phyloP scores from a whole-genome alignment of 2,888 invertebrate genomes.

The Clepsis dumicolana region DNA sequence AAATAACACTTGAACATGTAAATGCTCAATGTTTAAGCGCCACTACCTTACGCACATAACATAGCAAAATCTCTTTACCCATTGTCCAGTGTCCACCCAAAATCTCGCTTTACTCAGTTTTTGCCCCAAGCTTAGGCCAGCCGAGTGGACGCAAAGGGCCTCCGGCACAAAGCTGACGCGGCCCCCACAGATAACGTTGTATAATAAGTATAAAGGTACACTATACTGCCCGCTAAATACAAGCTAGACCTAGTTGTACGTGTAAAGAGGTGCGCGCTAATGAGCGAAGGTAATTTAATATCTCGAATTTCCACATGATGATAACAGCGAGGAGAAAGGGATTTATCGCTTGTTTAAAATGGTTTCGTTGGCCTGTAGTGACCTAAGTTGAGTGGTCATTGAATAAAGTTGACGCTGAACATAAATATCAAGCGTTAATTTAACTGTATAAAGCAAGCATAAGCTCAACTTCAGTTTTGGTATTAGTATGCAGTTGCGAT shows the following conservation, averaged over 20 bases:
- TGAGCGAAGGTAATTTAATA: conserved; percentile 10
- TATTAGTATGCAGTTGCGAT: no score
- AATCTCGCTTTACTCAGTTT: conserved; percentile 17
- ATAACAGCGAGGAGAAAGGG: neutral
- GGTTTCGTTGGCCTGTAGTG: neutral
- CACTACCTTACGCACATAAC: neutral
- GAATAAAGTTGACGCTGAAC: no score
- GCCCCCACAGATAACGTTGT: conserved; percentile 13
- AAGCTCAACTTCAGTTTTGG: no score
- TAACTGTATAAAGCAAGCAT: no score
- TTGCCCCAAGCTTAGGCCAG: conserved; percentile 41
- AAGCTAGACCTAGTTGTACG: no score
- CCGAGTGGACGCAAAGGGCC: conserved; percentile 33
- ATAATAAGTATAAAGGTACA: neutral
- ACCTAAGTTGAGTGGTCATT: neutral
- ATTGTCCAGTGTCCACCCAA: neutral
- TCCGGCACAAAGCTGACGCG: conserved; percentile 25
- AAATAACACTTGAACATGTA: no score
- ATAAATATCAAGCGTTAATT: no score
- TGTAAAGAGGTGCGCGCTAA: neutral
- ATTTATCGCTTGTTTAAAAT: neutral
- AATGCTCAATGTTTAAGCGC: neutral
- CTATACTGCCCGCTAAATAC: no score
- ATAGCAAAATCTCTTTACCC: neutral
- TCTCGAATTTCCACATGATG: conserved; percentile 2